Base-by-base conservation (phyloP, 2,113 vertebrate genomes). In the Larimichthys crocea region DNA sequence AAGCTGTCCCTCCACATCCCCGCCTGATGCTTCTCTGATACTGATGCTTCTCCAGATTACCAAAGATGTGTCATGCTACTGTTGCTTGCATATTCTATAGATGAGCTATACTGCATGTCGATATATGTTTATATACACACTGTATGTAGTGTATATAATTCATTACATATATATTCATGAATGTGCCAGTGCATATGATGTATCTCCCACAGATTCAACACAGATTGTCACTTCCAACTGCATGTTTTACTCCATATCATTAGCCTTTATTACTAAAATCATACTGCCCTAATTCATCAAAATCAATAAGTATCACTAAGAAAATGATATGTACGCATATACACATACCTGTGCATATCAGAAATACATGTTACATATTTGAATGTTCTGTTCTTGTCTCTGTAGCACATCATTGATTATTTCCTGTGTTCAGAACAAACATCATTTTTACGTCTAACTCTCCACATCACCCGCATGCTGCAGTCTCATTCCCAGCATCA, bases 381-480 rank as follows among this genome's bases (percentile, higher is more conserved):
- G 8, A 65, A 57, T 85, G 14, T 53, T 69, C 24, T 17, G 29
- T 80, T 76, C 67, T 69, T 69, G 24, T 66, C 62, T 77, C 56
- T 75, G 82, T 49, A 76, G 62, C 10, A 0, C 67, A 76, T 59
- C 44, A 67, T 35, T 67, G 59, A 82, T 67, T 79, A 66, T 79
- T 76, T 74, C 76, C 84, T 78, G 35, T 40, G 35, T 40, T 40
- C 35, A 40, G 35, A 40, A 40, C 35, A 40, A 40, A 40, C 35
- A 40, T 8, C 35, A 40, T 40, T 40, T 40, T 40, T 40, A 40
- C 35, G 1, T 9, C 35, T 73, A 87, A 80, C 70, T 49, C 56
- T 63, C 29, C 73, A 42, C 71, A 83, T 77, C 71, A 64, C 12
- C 83, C 80, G 75, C 85, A 88, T 85, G 72, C 57, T 69, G 76